A percentile compares a stretch with the other conserved stretches of the same genome.
These are phyloP conservation scores for Perodicticus potto DNA, from an alignment of 2,797 vertebrate genomes.

Conservation along the genomic window DNA sequence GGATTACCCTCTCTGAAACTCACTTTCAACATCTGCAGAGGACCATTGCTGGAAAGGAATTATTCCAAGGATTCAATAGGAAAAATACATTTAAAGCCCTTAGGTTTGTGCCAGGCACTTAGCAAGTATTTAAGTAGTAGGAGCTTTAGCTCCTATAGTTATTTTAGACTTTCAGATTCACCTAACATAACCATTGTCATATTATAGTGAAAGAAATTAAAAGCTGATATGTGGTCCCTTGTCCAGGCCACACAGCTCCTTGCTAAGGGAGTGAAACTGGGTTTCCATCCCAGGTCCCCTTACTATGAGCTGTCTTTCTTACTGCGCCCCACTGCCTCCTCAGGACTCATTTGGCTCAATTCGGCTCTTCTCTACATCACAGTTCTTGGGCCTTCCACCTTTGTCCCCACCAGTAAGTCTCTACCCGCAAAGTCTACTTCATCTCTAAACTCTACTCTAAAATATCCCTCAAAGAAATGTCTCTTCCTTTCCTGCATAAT, in stretches of 20 bases:
- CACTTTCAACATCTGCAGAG: neutral
- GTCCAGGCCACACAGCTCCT: neutral
- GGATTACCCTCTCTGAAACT: neutral
- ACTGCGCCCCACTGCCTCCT: neutral
- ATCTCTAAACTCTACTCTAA: neutral
- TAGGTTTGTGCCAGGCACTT: constrained; percentile 49
- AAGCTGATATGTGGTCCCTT: neutral
- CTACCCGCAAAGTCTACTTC: neutral
- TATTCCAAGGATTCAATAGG: neutral
- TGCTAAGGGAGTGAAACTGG: neutral
- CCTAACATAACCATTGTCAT: neutral
- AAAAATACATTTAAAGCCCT: constrained; percentile 25
- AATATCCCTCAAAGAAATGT: neutral
- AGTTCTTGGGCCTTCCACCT: neutral
- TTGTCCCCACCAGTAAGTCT: neutral
- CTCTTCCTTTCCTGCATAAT: neutral
- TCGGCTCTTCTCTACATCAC: neutral
- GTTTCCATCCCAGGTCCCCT: neutral
- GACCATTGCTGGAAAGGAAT: neutral
- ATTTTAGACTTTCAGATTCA: constrained; percentile 20
- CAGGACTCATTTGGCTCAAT: neutral
- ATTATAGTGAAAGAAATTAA: neutral
- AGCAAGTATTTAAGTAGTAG: neutral
- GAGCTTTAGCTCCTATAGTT: neutral
- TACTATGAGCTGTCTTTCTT: neutral